Conservation (phyloP, 2,888 invertebrate species). For the Drosophila yooni region DNA sequence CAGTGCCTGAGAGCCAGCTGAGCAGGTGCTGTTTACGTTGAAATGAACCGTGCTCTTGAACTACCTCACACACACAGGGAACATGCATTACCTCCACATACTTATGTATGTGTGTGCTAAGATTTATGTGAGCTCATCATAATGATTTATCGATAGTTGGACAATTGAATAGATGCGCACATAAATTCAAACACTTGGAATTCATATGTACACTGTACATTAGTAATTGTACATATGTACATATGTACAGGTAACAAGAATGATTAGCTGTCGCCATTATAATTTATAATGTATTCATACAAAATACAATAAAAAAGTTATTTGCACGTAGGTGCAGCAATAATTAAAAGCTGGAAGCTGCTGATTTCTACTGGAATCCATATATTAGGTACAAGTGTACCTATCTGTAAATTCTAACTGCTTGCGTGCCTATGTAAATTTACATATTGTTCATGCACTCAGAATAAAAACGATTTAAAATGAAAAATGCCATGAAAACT, state of each 20-base stretch:
- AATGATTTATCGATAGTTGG: constrained; percentile 55
- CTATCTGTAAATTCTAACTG: background rate
- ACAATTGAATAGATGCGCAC: constrained; percentile 36
- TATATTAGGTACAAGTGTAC: background rate
- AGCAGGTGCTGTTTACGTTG: constrained; percentile 55
- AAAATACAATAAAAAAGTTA: constrained; percentile 18
- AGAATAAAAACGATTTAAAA: background rate
- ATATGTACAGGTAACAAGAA: constrained; percentile 5
- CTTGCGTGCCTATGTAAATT: background rate
- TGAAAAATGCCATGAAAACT: background rate
- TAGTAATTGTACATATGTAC: background rate
- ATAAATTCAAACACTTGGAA: constrained; percentile 8
- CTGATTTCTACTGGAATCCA: constrained; percentile 10
- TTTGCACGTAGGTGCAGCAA: constrained; percentile 40
- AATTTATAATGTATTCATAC: constrained; percentile 30
- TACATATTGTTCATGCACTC: background rate
- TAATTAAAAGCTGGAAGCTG: constrained; percentile 35
- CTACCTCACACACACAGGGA: constrained; percentile 23
- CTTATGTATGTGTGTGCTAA: background rate
- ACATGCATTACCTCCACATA: constrained; percentile 16
- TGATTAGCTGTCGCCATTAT: constrained; percentile 13
- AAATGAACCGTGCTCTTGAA: constrained; percentile 67
- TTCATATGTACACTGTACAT: background rate
- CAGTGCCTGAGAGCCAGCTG: constrained; percentile 53
- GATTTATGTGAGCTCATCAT: constrained; percentile 58